Percentiles rank a stretch among this genome's conserved stretches.
These are phyloP conservation scores for Podilymbus podiceps DNA, from an alignment of 2,113 vertebrate genomes.

Conservation along the genomic window DNA sequence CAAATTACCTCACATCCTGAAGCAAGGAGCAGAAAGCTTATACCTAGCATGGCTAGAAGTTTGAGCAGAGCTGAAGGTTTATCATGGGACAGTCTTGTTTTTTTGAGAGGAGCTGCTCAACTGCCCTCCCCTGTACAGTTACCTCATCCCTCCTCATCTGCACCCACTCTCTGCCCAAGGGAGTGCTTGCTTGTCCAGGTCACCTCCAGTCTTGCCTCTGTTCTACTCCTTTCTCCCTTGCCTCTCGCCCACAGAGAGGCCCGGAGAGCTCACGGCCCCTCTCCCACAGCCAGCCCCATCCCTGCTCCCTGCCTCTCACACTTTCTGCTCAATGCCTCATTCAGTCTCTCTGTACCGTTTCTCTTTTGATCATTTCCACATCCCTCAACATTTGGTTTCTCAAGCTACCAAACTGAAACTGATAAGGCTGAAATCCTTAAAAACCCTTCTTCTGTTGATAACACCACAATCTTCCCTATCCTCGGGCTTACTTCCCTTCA, in stretches of 20 bases:
- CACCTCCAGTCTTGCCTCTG: background rate
- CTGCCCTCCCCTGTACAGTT: too few relatives aligned
- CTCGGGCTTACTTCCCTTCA: background rate
- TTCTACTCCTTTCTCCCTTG: background rate
- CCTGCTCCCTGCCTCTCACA: background rate
- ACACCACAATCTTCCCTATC: background rate
- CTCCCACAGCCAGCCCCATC: background rate
- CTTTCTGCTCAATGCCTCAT: background rate
- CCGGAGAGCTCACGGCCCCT: fast-evolving
- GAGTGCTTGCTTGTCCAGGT: background rate
- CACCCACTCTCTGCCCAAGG: background rate
- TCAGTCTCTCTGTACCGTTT: background rate
- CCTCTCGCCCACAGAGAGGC: fast-evolving
- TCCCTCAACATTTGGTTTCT: background rate
- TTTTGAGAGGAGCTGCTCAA: background rate
- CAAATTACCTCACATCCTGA: background rate
- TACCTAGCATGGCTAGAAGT: background rate
- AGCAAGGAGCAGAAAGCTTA: background rate
- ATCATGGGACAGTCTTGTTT: background rate
- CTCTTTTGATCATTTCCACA: background rate
- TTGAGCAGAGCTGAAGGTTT: background rate
- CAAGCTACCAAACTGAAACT: background rate
- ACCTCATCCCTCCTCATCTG: background rate
- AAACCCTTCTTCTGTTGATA: background rate
- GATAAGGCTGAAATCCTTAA: background rate